Evolutionary conservation across 2,888 invertebrate species (phyloP).

Genomic region (Drosophila phalerata): DNA sequence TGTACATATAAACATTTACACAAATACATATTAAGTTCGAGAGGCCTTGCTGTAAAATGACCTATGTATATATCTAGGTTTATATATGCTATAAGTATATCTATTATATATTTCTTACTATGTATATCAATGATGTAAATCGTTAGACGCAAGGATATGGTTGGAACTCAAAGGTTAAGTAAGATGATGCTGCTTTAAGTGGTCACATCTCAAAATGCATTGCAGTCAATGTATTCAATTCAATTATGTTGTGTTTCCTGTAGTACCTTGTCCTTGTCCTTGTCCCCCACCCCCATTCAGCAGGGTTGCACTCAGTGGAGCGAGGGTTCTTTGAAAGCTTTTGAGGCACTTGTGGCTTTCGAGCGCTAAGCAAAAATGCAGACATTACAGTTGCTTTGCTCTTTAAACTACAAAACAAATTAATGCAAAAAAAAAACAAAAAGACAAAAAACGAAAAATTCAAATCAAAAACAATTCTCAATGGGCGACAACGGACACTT

Average conservation of each 20-base stretch:
- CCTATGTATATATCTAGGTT: constrained; percentile 4
- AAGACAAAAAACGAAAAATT: constrained; percentile 14
- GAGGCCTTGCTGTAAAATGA: constrained; percentile 18
- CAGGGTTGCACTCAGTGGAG: not conserved
- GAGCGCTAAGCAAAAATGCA: constrained; percentile 47
- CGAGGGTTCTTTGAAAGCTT: constrained; percentile 54
- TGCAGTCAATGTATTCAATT: constrained; percentile 42
- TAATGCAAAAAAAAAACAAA: constrained; percentile 9
- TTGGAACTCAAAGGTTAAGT: constrained; percentile 43
- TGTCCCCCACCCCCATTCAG: not conserved
- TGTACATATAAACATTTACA: constrained; percentile 48
- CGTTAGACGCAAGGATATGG: constrained; percentile 70
- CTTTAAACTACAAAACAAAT: constrained; percentile 38
- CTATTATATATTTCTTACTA: constrained; percentile 10
- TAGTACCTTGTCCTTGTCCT: constrained; percentile 38
- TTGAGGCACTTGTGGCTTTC: constrained; percentile 74
- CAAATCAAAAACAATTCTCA: constrained; percentile 6
- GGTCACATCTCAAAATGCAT: constrained; percentile 49
- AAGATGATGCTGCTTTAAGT: constrained; percentile 28
- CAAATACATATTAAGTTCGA: constrained; percentile 37
- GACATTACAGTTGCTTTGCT: constrained; percentile 38
- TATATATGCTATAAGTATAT: constrained; percentile 6
- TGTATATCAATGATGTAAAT: constrained; percentile 38
- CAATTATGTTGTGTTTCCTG: constrained; percentile 46
- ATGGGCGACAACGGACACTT: constrained; percentile 28